Conservation (phyloP, 1,140 invertebrate species). For the Brachionus manjavacas region DNA sequence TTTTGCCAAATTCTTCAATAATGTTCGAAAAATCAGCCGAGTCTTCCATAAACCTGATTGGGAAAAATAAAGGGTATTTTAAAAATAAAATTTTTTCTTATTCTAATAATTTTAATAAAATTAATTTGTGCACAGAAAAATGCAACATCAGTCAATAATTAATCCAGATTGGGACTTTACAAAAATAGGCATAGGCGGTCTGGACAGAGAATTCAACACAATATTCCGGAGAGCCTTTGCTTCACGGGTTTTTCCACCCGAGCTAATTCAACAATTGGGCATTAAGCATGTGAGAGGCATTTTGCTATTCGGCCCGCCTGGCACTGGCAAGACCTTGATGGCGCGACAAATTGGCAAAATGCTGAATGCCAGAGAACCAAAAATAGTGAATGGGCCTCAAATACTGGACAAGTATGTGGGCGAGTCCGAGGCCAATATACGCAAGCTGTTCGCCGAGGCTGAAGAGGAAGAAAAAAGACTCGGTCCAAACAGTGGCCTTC, state of each 20-base stretch:
- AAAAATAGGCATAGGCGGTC: slow-evolving; percentile 96
- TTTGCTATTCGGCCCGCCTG: slow-evolving; percentile 88
- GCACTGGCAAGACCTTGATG: slow-evolving; percentile 98
- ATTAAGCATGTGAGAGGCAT: slow-evolving; percentile 96
- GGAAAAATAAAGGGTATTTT: slow-evolving; percentile 56
- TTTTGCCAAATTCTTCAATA: slow-evolving; percentile 73
- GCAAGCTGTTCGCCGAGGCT: slow-evolving; percentile 92
- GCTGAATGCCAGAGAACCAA: slow-evolving; percentile 95
- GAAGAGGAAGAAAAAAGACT: slow-evolving; percentile 91
- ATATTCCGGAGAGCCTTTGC: slow-evolving; percentile 97
- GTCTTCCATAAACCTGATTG: slow-evolving; percentile 57
- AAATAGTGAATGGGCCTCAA: slow-evolving; percentile 99
- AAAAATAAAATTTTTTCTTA: neutral
- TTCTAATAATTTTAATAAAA: neutral
- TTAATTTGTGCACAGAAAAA: slow-evolving; percentile 40
- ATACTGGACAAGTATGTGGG: slow-evolving; percentile 99
- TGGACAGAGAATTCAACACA: slow-evolving; percentile 94
- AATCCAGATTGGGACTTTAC: slow-evolving; percentile 99
- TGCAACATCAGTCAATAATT: slow-evolving; percentile 69
- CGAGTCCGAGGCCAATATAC: slow-evolving; percentile 95
- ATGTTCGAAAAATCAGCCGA: slow-evolving; percentile 88
- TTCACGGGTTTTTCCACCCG: slow-evolving; percentile 95
- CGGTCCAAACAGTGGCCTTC: slow-evolving; percentile 79
- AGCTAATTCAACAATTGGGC: slow-evolving; percentile 87
- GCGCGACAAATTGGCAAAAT: slow-evolving; percentile 97